Evolutionary conservation across 2,888 invertebrate species (phyloP), one percentile per base, ranked within the genome.

Genomic region (Pandemis heparana): DNA sequence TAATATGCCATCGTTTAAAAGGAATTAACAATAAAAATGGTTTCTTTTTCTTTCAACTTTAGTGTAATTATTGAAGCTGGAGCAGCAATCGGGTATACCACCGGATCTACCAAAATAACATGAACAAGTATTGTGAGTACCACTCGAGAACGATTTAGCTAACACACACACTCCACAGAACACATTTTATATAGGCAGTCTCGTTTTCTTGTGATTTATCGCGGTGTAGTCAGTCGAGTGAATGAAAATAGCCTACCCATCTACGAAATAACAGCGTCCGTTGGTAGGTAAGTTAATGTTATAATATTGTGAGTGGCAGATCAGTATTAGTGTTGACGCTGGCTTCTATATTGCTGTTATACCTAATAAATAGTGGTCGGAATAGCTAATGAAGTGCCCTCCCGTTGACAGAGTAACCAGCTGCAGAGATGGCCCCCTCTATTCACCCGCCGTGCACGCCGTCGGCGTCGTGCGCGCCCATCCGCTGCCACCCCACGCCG

Each of bases 371-470:
- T 16, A 51, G 51, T 38, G 32, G 23, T n/a, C n/a, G 32, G 48
- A 9, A n/a, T 48, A 14, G 65, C 38, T 38, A 14, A 48, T 48
- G 14, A 48, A 12, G 38, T 14, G 16, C 48, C 48, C 23, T 43
- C 43, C 23, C 65, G 48, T 78, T 89, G 89, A 74, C 83, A 91
- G 88, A 87, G 75, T 83, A 84, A 60, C 71, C 75, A 41, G 46
- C 9, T 59, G 12, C 48, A 76, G 70, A 70, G 77, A 92, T 92
- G 92, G 88, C 91, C 75, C 91, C 90, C 10, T 73, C 82, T 75
- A 83, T 87, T 76, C 92, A 92, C 77, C 93, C 93, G 62, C 90
- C 94, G 53, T 94, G 94, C 81, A 90, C 89, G 18, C 92, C 93
- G 4, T 81, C 87, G 6, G 85, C 93, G 41, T 90, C 92, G 1